These are phyloP conservation scores for Hypsibius dujardini DNA, from an alignment of 1,140 invertebrate species.

Conservation along the genomic window DNA sequence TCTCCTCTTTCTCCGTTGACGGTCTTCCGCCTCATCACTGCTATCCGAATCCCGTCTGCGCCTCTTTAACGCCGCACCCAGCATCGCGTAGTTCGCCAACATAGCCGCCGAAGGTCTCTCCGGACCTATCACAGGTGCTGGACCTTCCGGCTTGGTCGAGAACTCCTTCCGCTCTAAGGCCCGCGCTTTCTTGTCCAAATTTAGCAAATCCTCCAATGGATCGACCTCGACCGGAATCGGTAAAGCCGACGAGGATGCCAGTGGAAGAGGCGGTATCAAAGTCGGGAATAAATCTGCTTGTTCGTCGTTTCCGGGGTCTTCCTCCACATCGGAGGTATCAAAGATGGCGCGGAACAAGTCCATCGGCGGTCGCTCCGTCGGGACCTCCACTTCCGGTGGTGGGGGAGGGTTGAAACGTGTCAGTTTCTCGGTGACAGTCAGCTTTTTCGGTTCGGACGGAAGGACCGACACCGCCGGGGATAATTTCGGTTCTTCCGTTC, in stretches of 20 bases:
- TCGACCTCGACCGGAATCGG: background rate
- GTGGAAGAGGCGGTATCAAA: background rate
- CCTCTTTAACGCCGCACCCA: slow-evolving; percentile 17
- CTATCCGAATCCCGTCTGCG: slow-evolving; percentile 9
- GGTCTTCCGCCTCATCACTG: slow-evolving; percentile 21
- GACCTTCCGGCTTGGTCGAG: slow-evolving; percentile 17
- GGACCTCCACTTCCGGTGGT: background rate
- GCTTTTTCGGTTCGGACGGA: slow-evolving; percentile 26
- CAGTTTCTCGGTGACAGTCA: background rate
- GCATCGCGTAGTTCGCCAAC: background rate
- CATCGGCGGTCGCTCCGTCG: slow-evolving; percentile 29
- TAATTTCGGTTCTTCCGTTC: slow-evolving; percentile 24
- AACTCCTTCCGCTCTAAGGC: slow-evolving; percentile 18
- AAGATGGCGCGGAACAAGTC: slow-evolving; percentile 42
- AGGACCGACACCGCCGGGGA: background rate
- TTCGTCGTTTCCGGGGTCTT: slow-evolving; percentile 33
- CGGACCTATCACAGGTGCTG: slow-evolving; percentile 19
- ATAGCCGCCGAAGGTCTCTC: slow-evolving; percentile 21
- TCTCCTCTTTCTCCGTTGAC: slow-evolving; percentile 23
- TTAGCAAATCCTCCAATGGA: slow-evolving; percentile 16
- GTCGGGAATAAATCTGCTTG: background rate
- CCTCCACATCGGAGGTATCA: slow-evolving; percentile 35
- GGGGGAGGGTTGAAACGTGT: background rate
- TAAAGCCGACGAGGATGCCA: background rate
- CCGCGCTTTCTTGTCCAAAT: slow-evolving; percentile 17